Evolutionary conservation across 2,797 vertebrate species (phyloP).

Genomic region (Poecile montanus): DNA sequence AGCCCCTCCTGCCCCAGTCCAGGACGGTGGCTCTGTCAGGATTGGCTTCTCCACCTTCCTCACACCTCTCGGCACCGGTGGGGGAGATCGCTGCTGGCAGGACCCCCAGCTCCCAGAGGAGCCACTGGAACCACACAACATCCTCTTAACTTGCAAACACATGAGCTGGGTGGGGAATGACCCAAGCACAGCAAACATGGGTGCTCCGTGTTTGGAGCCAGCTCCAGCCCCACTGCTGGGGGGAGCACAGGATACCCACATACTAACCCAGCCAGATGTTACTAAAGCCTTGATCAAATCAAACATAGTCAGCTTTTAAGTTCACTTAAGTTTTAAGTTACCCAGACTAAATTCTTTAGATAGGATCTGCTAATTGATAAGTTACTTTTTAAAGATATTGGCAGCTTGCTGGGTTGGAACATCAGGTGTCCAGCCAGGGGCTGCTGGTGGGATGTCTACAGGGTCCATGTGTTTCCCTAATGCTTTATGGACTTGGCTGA

Average conservation of each 20-base stretch:
- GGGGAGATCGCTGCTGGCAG: rapidly evolving
- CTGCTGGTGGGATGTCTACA: neutral
- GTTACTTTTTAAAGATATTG: neutral
- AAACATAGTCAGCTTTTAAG: neutral
- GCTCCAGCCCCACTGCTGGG: neutral
- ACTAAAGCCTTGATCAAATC: neutral
- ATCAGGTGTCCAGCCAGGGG: neutral
- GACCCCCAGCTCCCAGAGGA: neutral
- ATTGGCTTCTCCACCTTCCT: neutral
- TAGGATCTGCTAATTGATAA: neutral
- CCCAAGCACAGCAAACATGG: rapidly evolving
- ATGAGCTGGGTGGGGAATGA: neutral
- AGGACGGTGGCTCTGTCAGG: neutral
- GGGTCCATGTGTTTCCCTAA: neutral
- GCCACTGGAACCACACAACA: neutral
- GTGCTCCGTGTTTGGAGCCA: rapidly evolving
- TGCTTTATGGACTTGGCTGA: neutral
- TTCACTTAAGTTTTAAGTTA: neutral
- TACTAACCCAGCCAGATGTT: neutral
- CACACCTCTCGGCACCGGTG: rapidly evolving
- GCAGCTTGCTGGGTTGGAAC: neutral
- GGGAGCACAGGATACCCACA: neutral
- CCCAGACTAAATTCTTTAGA: neutral
- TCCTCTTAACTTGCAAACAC: neutral
- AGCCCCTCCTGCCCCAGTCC: neutral